phyloP scores from a whole-genome alignment of 2,888 invertebrate species.

The Ommatoiulus sabulosus region DNA sequence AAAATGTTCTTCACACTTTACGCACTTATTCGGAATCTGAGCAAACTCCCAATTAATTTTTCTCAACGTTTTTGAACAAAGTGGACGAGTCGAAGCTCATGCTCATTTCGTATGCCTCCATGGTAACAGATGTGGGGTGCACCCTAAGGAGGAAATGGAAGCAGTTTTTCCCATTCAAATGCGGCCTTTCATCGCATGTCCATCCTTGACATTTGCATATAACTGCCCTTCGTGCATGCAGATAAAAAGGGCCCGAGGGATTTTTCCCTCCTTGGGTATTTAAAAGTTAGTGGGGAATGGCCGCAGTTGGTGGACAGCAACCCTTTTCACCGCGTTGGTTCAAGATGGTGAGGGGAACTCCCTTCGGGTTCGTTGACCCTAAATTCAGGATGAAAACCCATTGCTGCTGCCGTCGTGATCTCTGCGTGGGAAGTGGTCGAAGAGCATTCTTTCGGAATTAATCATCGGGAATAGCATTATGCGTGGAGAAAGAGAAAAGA shows the following conservation, averaged over 20 bases:
- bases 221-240: slow-evolving; percentile 8
- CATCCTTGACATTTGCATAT: slow-evolving; percentile 45
- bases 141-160: background rate
- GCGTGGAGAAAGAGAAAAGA: background rate
- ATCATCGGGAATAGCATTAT: background rate
- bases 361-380: slow-evolving; percentile 20
- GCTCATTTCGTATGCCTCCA: background rate
- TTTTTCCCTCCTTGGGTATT: background rate
- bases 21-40: background rate
- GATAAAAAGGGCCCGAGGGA: background rate
- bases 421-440: slow-evolving; percentile 30
- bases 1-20: background rate
- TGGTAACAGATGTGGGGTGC: background rate
- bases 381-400: slow-evolving; percentile 15
- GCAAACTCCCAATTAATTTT: too few relatives aligned
- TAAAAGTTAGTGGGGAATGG: slow-evolving; percentile 13
- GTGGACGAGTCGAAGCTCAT: background rate
- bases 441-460: slow-evolving; percentile 7
- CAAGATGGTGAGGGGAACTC: slow-evolving; percentile 16
- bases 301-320: slow-evolving; percentile 11
- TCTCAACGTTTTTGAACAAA: too few relatives aligned
- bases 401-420: background rate
- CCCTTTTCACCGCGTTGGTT: background rate
- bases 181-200: background rate
- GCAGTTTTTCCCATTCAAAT: background rate